These are phyloP conservation scores for Tetheella fluctuosa DNA, from an alignment of 2,888 invertebrate genomes.

Conservation along the genomic window DNA sequence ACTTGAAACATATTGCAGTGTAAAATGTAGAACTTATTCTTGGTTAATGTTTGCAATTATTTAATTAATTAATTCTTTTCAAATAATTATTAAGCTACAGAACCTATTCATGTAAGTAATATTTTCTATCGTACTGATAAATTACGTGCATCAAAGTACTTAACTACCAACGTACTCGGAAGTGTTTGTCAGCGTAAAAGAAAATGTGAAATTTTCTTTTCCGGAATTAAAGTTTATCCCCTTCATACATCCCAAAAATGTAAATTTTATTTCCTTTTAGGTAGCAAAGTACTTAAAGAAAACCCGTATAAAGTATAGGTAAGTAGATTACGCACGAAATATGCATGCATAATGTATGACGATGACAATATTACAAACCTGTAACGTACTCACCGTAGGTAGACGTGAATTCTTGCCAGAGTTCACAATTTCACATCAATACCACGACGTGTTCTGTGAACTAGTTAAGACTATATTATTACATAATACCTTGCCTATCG, in stretches of 20 bases:
- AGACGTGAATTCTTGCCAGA: not conserved
- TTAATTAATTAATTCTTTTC: too few species aligned
- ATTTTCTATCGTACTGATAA: too few species aligned
- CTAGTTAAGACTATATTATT: too few species aligned
- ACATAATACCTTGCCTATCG: too few species aligned
- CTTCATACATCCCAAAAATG: constrained; percentile 34
- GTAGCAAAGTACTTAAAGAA: constrained; percentile 5
- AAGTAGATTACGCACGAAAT: not conserved
- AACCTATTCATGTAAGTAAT: too few species aligned
- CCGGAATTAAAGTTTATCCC: constrained; percentile 39
- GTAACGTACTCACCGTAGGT: not conserved
- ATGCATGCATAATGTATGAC: not conserved
- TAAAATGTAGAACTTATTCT: too few species aligned
- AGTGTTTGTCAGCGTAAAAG: constrained; percentile 24
- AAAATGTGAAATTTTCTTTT: constrained; percentile 30
- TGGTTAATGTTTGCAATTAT: too few species aligned
- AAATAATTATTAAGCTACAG: too few species aligned
- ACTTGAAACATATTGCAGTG: too few species aligned
- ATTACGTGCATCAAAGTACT: too few species aligned
- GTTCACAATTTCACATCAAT: not conserved
- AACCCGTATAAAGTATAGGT: not conserved
- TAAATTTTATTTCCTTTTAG: constrained; percentile 31
- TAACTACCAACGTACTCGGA: too few species aligned
- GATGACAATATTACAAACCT: not conserved
- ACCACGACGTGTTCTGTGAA: not conserved